phyloP scores from a whole-genome alignment of 2,113 vertebrate genomes.

The Zosterops pallidus region DNA sequence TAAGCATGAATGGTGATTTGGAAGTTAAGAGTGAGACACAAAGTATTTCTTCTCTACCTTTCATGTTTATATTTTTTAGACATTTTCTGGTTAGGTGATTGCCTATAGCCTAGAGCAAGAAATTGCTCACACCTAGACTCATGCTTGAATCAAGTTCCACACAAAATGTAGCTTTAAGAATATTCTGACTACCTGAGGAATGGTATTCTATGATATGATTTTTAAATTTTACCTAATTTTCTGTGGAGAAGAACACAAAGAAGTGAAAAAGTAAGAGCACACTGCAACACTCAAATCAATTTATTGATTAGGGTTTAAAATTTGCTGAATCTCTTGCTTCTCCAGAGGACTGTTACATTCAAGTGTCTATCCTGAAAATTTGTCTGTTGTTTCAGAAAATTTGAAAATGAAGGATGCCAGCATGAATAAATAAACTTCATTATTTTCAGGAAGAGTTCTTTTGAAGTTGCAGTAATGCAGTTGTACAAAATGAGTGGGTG shows the following conservation, averaged over 20 bases:
- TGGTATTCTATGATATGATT: neutral
- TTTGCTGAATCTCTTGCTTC: neutral
- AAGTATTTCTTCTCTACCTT: neutral
- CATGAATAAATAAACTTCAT: neutral
- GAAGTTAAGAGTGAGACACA: neutral
- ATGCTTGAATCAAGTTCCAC: neutral
- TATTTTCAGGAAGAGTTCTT: neutral
- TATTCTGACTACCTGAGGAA: neutral
- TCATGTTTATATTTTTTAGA: neutral
- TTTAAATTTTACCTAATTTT: neutral
- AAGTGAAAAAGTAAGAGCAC: neutral
- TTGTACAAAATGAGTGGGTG: neutral
- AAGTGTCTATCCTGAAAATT: neutral
- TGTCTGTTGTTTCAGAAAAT: neutral
- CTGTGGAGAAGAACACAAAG: neutral
- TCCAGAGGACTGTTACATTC: neutral
- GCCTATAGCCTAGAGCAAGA: neutral
- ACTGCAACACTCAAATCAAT: neutral
- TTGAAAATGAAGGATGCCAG: neutral
- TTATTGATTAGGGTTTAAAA: neutral
- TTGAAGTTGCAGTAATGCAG: neutral
- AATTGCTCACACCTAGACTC: neutral
- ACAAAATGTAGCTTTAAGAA: neutral
- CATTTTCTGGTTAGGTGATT: neutral
- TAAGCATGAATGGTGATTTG: neutral